Conservation (phyloP, 2,888 invertebrate species). For the Acleris sparsana region DNA sequence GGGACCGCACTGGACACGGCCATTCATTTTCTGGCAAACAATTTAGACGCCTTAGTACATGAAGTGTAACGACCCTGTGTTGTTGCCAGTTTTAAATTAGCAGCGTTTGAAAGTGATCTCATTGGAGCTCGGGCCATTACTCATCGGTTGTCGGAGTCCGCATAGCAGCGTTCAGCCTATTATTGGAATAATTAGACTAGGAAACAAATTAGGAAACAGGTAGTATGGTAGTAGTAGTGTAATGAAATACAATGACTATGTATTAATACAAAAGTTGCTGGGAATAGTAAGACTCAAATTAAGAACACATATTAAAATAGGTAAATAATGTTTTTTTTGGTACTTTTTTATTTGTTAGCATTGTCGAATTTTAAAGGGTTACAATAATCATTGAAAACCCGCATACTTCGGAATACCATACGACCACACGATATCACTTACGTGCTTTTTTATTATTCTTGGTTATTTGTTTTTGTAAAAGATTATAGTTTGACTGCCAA, state of each 20-base stretch:
- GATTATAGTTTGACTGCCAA: neutral
- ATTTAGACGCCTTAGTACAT: slow-evolving; percentile 21
- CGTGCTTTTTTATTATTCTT: too few species aligned
- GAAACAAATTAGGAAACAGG: slow-evolving; percentile 10
- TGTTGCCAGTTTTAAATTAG: slow-evolving; percentile 65
- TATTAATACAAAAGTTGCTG: too few species aligned
- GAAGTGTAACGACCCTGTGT: slow-evolving; percentile 62
- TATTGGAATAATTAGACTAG: slow-evolving; percentile 27
- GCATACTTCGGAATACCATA: too few species aligned
- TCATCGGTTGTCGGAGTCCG: slow-evolving; percentile 62
- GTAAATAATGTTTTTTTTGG: too few species aligned
- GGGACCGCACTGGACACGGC: neutral
- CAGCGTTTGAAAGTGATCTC: slow-evolving; percentile 74
- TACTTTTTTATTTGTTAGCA: too few species aligned
- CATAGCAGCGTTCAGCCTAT: slow-evolving; percentile 33
- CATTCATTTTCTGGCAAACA: slow-evolving; percentile 23
- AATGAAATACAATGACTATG: too few species aligned
- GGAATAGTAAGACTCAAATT: too few species aligned
- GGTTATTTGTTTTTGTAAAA: too few species aligned
- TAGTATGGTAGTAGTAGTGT: neutral
- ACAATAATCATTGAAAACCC: too few species aligned
- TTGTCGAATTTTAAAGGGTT: too few species aligned
- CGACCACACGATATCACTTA: too few species aligned
- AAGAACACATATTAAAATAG: too few species aligned
- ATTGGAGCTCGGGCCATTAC: slow-evolving; percentile 65